Evolutionary conservation across 2,797 vertebrate genomes (phyloP), one percentile per base, ranked within the genome.

Genomic region (Manis javanica): DNA sequence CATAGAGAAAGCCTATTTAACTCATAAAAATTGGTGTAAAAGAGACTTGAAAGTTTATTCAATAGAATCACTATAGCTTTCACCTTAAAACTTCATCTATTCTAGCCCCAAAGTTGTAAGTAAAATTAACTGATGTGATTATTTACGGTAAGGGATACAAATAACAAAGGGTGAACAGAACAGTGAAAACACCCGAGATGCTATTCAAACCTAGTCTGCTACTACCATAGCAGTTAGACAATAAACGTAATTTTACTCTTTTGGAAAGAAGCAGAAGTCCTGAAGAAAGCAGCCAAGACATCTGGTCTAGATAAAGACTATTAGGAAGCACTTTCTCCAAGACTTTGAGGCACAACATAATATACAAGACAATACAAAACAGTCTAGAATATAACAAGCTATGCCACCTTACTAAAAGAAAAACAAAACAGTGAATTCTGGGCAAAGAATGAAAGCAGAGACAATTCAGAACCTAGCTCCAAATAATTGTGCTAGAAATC

Each of bases 1-100:
- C 59, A 72, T 37, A 24, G 26, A 88, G 46, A 96, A 63, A 88
- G 51, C 12, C 61, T 21, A 79, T 78, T 91, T 79, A 94, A 79
- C 49, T 78, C n/a, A 95, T 5, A 89, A 18, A 96, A 51, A 87
- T 19, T 63, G 2, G 1, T 51, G 31, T 87, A 75, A 83, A 29
- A n/a, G 39, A 83, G 89, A 72, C 3, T 2, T 72, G 7, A 78
- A 79, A 71, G 34, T 90, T 82, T 89, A 92, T 72, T 95, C 46
- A 61, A 31, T 64, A 64, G 12, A 64, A 37, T 72, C 14, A 88
- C 18, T 74, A 74, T 53, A 68, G n/a, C 37, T 51, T 61, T 57
- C 19, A 77, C 29, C 19, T 72, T 90, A 26, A 42, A 92, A 82
- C 7, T 34, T 39, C 26, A 90, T 93, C 24, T 46, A 63, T 19